phyloP scores from a whole-genome alignment of 2,113 vertebrate species.

The Cyprinodon tularosa region DNA sequence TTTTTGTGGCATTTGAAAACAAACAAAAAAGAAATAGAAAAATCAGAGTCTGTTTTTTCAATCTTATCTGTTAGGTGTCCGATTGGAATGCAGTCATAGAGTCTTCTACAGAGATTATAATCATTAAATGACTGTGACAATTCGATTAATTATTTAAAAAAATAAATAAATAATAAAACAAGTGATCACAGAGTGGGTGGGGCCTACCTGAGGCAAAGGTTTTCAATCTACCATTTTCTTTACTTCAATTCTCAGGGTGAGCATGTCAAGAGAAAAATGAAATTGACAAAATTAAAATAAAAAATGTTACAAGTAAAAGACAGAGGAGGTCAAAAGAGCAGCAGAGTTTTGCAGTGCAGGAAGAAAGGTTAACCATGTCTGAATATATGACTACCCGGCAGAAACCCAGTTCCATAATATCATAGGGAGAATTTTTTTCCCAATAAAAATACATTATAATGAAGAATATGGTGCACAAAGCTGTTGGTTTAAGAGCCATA shows the following conservation, averaged over 20 bases:
- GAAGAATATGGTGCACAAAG: neutral
- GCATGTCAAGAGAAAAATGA: neutral
- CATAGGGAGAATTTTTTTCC: neutral
- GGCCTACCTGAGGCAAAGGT: neutral
- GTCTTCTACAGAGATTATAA: too few relatives aligned
- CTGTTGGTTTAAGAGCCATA: neutral
- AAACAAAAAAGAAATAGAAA: neutral
- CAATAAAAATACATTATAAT: neutral
- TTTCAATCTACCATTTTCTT: neutral
- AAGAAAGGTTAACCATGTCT: neutral
- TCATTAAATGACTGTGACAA: neutral
- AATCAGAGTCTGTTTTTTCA: neutral
- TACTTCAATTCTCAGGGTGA: neutral
- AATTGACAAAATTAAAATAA: neutral
- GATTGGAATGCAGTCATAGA: too few relatives aligned
- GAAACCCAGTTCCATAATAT: neutral
- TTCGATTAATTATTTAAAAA: neutral
- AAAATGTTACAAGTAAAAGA: neutral
- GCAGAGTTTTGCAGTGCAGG: neutral
- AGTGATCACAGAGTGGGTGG: neutral
- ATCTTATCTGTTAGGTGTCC: neutral
- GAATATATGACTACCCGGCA: neutral
- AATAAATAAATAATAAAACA: neutral
- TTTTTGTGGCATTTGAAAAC: neutral
- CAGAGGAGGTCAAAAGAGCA: neutral